A percentile compares a stretch with the other conserved stretches of the same genome.
phyloP scores from a whole-genome alignment of 2,113 vertebrate genomes.

The Passer domesticus region DNA sequence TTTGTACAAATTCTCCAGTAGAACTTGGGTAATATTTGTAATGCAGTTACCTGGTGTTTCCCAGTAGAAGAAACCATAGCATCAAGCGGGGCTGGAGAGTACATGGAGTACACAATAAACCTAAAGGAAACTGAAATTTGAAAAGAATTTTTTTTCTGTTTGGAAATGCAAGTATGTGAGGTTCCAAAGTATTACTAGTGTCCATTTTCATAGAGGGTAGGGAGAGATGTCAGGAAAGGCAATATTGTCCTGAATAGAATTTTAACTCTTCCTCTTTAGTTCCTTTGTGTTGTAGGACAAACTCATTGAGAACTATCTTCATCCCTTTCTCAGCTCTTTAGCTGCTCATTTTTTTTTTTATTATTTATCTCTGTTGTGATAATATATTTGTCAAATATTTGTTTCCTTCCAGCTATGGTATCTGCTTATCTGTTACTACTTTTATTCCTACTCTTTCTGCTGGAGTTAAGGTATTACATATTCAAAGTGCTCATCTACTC shows the following conservation, averaged over 20 bases:
- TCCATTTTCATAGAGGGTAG: background rate
- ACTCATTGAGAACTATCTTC: background rate
- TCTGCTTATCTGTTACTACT: background rate
- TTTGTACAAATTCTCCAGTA: background rate
- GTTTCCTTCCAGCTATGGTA: background rate
- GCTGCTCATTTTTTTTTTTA: background rate
- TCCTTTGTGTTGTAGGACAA: background rate
- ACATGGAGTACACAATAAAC: rapidly evolving
- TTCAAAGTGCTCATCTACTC: background rate
- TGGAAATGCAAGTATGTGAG: background rate
- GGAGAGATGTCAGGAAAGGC: background rate
- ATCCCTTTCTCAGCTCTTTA: background rate
- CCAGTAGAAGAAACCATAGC: background rate
- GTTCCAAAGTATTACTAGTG: background rate
- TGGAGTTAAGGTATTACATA: background rate
- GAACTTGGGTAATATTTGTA: background rate
- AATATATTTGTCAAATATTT: background rate
- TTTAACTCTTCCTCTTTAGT: background rate
- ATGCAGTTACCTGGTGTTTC: background rate
- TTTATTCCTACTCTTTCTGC: background rate
- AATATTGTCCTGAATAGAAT: background rate
- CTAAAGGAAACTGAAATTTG: background rate
- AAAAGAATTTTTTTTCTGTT: background rate
- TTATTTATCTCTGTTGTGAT: background rate
- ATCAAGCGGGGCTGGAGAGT: background rate